Base-by-base conservation (phyloP, 1,140 invertebrate genomes). In the Diplogasteroides magnus region DNA sequence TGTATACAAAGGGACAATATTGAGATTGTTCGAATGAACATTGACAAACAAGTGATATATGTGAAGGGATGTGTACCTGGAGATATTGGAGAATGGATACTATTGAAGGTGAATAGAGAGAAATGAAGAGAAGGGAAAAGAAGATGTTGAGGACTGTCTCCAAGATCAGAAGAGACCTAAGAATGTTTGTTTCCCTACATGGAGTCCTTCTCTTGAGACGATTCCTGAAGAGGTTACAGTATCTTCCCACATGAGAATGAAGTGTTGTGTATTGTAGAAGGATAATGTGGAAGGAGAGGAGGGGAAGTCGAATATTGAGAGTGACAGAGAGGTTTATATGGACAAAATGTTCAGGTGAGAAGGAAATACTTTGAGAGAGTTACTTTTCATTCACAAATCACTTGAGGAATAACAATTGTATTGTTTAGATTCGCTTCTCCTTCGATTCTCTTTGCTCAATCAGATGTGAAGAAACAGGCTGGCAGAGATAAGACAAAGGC, bases 1-100 rank as follows among this genome's bases (percentile, higher is more conserved):
- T 29, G 23, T 61, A 61, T 61, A 61, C 11, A 13, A 61, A 1
- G 19, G 25, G 3, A 19, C 0, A 13, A 26, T 26, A 37, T 61
- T 67, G 25, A 72, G 70, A 63, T 82, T 62, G 31, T 82, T 31
- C 72, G 80, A 27, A 82, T 82, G 61, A 82, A 82, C 62, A 67
- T 77, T 1, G 72, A 78, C 27, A 77, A 78, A 26, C 79, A 81
- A 69, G 77, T 82, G 3, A 82, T 81, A n/a, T 81, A 82, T 66
- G 77, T 81, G 11, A 78, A 76, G 58, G 79, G 79, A 15, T 48
- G 58, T 59, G 75, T 77, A 13, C 78, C 79, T 26, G 79, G 79
- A 15, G 79, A 81, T 61, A 67, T 72, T 48, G 74, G 75, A 48
- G 78, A 81, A 56, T 55, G 68, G 48, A 13, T 80, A 2, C 62